These are phyloP conservation scores for Philereme transversata DNA, from an alignment of 2,888 invertebrate genomes.

Conservation along the genomic window DNA sequence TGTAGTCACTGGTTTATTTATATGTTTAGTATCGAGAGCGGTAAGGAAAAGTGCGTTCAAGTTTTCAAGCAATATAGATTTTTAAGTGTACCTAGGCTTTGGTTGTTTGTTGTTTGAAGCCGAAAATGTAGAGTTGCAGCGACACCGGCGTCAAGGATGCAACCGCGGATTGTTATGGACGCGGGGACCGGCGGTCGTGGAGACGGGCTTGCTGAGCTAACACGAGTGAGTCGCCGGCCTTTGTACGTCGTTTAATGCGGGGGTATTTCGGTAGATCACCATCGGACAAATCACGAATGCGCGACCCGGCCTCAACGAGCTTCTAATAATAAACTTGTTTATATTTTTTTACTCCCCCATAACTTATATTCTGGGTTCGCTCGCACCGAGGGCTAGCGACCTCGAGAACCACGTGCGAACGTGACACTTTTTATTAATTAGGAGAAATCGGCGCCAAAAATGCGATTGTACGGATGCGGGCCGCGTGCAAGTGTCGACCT, in stretches of 20 bases:
- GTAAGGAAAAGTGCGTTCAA: conserved; percentile 8
- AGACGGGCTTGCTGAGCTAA: conserved; percentile 55
- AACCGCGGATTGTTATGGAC: conserved; percentile 28
- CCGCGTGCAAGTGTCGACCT: conserved; percentile 54
- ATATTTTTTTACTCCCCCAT: conserved; percentile 78
- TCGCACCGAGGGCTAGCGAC: conserved; percentile 58
- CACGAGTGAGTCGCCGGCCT: conserved; percentile 63
- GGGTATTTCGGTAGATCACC: conserved; percentile 82
- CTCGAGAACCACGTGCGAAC: conserved; percentile 79
- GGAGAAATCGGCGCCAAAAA: conserved; percentile 58
- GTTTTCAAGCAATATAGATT: conserved; percentile 8
- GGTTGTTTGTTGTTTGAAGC: conserved; percentile 23
- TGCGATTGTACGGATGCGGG: conserved; percentile 50
- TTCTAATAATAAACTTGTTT: conserved; percentile 83
- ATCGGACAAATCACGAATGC: conserved; percentile 82
- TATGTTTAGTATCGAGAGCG: conserved; percentile 25
- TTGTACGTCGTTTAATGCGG: conserved; percentile 70
- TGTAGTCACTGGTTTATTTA: conserved; percentile 27
- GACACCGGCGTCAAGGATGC: conserved; percentile 31
- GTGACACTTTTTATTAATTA: conserved; percentile 57
- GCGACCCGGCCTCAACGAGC: conserved; percentile 81
- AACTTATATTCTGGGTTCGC: conserved; percentile 66
- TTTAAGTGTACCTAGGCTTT: conserved; percentile 41
- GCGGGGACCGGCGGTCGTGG: conserved; percentile 45
- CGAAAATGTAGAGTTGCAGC: conserved; percentile 33